These are phyloP conservation scores for Pseudomugil gertrudae DNA, from an alignment of 2,797 vertebrate genomes.

Conservation along the genomic window DNA sequence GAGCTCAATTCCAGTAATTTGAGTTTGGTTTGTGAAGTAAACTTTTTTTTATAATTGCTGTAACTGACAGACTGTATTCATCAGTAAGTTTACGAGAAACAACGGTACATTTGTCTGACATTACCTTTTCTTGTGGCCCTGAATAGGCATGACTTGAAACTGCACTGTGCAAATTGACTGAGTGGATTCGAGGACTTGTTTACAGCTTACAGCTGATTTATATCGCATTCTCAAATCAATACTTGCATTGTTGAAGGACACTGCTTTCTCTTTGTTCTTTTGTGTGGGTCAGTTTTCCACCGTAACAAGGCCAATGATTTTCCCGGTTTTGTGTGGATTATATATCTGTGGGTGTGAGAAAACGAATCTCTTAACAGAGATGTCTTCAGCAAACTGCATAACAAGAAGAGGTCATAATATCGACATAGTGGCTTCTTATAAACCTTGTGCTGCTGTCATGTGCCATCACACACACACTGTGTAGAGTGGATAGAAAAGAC, in stretches of 20 bases:
- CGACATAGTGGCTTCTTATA: conserved; percentile 1
- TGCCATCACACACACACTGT: background rate
- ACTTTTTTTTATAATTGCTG: background rate
- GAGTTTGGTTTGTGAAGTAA: background rate
- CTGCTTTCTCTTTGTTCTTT: conserved; percentile 43
- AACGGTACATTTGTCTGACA: conserved; percentile 29
- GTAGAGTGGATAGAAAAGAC: background rate
- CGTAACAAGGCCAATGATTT: conserved; percentile 52
- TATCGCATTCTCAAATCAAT: conserved; percentile 71
- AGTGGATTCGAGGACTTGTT: conserved; percentile 54
- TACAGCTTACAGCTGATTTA: conserved; percentile 72
- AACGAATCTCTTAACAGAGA: conserved; percentile 23
- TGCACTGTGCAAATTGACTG: conserved; percentile 41
- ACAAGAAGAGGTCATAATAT: conserved; percentile 20
- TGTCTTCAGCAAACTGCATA: conserved; percentile 15
- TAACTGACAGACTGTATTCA: conserved; percentile 24
- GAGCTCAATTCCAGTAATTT: background rate
- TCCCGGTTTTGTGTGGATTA: conserved; percentile 17
- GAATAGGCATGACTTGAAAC: conserved; percentile 30
- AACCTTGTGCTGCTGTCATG: conserved; percentile 7
- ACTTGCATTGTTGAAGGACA: conserved; percentile 67
- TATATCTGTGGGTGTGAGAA: conserved; percentile 31
- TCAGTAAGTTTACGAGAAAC: conserved; percentile 24
- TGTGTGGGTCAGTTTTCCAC: conserved; percentile 47
- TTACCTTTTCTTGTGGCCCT: conserved; percentile 25